Conservation (phyloP, 2,888 invertebrate genomes). For the Cordilura impudica region DNA sequence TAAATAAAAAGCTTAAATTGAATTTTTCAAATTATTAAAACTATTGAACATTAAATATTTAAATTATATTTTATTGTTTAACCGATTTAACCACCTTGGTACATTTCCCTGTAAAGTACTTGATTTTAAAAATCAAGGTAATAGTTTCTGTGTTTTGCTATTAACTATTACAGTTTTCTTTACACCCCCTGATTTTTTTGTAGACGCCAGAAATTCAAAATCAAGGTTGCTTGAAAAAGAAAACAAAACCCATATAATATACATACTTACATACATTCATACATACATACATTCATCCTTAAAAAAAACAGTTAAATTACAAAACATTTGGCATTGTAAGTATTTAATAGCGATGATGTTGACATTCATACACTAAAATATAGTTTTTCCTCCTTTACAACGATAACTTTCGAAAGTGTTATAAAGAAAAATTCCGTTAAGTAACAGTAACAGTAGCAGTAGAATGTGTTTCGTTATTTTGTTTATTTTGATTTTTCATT, state of each 20-base stretch:
- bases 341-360: slow-evolving; percentile 28
- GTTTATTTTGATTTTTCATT: too few relatives aligned
- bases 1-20: too few relatives aligned
- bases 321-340: slow-evolving; percentile 41
- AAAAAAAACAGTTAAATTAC: slow-evolving; percentile 34
- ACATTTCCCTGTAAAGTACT: background rate
- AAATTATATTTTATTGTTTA: too few relatives aligned
- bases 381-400: too few relatives aligned
- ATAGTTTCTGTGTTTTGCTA: slow-evolving; percentile 23
- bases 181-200: slow-evolving; percentile 21
- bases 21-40: too few relatives aligned
- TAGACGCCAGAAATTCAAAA: slow-evolving; percentile 53
- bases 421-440: too few relatives aligned
- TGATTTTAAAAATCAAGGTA: slow-evolving; percentile 45
- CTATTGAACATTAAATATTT: too few relatives aligned
- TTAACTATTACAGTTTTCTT: background rate
- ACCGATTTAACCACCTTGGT: too few relatives aligned
- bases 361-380: slow-evolving; percentile 10
- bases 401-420: too few relatives aligned
- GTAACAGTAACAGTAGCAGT: too few relatives aligned
- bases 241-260: background rate
- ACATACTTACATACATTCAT: background rate
- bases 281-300: background rate
- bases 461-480: too few relatives aligned
- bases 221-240: slow-evolving; percentile 32